Conservation (phyloP, 1,140 invertebrate genomes). For the Dysdera silvatica region DNA sequence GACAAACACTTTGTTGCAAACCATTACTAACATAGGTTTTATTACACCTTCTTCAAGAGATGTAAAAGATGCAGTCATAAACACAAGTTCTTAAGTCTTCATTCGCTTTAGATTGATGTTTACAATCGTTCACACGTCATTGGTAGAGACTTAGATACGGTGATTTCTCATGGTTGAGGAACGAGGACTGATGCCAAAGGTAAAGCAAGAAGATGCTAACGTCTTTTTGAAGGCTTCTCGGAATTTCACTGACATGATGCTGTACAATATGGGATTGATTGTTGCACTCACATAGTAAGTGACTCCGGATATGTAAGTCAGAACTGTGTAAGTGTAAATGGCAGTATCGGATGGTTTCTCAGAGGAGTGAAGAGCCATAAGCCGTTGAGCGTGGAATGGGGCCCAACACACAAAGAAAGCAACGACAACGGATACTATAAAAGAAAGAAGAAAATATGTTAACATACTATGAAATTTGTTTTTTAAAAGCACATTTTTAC, state of each 20-base stretch:
- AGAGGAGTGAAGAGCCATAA: conserved; percentile 51
- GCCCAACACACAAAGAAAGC: conserved; percentile 93
- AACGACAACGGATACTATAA: conserved; percentile 78
- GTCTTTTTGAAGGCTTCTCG: conserved; percentile 65
- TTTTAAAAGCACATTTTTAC: too few species aligned
- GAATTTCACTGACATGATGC: conserved; percentile 73
- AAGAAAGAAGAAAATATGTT: too few species aligned
- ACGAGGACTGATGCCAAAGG: too few species aligned
- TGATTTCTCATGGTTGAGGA: too few species aligned
- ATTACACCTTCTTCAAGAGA: conserved; percentile 1
- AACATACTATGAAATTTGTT: too few species aligned
- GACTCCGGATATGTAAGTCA: conserved; percentile 63
- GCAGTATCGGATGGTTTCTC: conserved; percentile 44
- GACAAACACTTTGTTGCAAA: background rate
- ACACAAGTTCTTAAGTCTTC: background rate
- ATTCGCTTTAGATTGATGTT: too few species aligned
- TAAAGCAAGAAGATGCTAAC: conserved; percentile 25
- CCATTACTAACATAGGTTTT: background rate
- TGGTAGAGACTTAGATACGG: too few species aligned
- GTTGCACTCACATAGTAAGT: conserved; percentile 73
- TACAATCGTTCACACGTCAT: too few species aligned
- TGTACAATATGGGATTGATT: conserved; percentile 69
- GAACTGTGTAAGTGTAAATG: conserved; percentile 58
- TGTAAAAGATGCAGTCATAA: background rate
- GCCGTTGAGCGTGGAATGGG: conserved; percentile 80